Conservation (phyloP, 1,140 invertebrate species). For the Cyphomyrmex costatus region DNA sequence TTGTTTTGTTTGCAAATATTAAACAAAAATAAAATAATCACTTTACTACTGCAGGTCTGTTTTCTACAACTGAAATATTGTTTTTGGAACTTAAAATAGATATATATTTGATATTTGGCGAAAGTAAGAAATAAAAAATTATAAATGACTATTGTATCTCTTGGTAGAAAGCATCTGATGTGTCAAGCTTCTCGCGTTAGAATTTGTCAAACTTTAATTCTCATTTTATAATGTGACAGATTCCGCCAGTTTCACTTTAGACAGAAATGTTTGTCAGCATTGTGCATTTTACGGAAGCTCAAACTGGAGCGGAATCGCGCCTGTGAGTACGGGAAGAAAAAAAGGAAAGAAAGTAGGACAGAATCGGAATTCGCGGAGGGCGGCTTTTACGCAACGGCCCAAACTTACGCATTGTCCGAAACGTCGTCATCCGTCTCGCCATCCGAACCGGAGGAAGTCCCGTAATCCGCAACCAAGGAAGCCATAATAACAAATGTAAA, state of each 20-base stretch:
- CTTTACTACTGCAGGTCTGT: no score
- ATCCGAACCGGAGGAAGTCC: constrained; percentile 85
- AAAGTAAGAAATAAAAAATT: no score
- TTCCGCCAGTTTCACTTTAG: background rate
- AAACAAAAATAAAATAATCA: no score
- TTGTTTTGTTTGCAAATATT: no score
- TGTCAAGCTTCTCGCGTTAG: background rate
- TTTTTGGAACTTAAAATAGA: no score
- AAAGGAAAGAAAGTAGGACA: background rate
- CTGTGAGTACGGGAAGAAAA: constrained; percentile 38
- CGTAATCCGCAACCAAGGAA: constrained; percentile 90
- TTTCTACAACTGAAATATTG: no score
- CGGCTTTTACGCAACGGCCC: background rate
- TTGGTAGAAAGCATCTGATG: no score
- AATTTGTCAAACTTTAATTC: background rate
- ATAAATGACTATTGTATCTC: no score
- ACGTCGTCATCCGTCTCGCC: constrained; percentile 78
- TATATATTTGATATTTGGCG: no score
- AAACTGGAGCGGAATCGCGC: constrained; percentile 15
- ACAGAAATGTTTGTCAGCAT: no score
- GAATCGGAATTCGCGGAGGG: background rate
- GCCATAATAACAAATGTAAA: constrained; percentile 85
- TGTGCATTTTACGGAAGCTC: background rate
- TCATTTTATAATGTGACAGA: background rate
- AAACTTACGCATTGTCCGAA: constrained; percentile 76